phyloP scores from a whole-genome alignment of 2,113 vertebrate genomes.

The Elachura formosa region DNA sequence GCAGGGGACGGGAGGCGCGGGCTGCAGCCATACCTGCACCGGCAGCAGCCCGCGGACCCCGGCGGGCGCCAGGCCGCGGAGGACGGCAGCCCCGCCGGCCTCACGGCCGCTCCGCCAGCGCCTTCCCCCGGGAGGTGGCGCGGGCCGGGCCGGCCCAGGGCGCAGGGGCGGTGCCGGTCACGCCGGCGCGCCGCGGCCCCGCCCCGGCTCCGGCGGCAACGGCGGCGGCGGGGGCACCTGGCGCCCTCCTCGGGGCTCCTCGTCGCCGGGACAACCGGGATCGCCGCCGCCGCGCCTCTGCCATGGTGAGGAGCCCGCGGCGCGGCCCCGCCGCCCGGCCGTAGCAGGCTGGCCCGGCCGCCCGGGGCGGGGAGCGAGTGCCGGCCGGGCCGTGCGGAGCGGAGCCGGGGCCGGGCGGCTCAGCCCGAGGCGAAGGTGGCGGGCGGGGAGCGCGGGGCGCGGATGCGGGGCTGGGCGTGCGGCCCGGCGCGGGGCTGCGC shows the following conservation, averaged over 20 bases:
- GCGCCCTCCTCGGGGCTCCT: background rate
- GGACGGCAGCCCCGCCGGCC: rapidly evolving
- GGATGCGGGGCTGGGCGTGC: background rate
- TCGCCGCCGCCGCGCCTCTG: background rate
- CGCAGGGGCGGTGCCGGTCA: background rate
- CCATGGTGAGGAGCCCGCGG: background rate
- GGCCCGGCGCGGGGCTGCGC: background rate
- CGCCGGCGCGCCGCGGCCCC: background rate
- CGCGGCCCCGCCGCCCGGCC: background rate
- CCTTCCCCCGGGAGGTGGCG: background rate
- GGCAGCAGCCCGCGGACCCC: rapidly evolving
- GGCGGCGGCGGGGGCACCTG: background rate
- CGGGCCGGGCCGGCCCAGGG: background rate
- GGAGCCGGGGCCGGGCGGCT: background rate
- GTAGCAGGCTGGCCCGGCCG: background rate
- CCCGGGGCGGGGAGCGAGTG: background rate
- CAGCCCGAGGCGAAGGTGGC: background rate
- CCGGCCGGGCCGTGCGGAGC: background rate
- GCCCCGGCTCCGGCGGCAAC: background rate
- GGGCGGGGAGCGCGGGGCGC: background rate
- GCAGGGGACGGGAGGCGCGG: background rate
- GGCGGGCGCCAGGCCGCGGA: too few relatives aligned
- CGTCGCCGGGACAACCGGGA: background rate
- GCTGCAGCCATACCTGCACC: rapidly evolving
- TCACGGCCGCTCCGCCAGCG: too few relatives aligned